Evolutionary conservation across 2,888 invertebrate genomes (phyloP).

Genomic region (Lepetodrilus schrolli): DNA sequence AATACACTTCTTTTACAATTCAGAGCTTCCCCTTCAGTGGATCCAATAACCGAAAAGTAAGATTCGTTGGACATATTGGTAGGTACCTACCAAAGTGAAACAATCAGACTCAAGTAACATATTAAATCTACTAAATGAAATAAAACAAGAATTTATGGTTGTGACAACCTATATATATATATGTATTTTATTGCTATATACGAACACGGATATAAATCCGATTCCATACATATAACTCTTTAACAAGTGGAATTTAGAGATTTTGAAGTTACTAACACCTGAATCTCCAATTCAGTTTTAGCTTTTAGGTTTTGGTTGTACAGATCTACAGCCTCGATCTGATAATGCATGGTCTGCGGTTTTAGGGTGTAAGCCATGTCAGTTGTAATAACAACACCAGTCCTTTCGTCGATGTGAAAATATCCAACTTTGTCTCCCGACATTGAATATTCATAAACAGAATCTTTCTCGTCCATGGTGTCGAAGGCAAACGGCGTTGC

Average conservation of each 20-base stretch:
- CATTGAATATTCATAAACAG: slow-evolving; percentile 42
- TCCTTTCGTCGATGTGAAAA: slow-evolving; percentile 40
- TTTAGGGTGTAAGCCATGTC: slow-evolving; percentile 18
- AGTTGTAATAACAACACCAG: slow-evolving; percentile 42
- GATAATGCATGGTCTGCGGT: slow-evolving; percentile 28
- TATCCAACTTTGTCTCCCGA: slow-evolving; percentile 34
- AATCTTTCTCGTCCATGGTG: slow-evolving; percentile 39
- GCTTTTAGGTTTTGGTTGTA: slow-evolving; percentile 32
- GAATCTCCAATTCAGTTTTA: slow-evolving; percentile 26
- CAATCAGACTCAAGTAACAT: too few relatives aligned
- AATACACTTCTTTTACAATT: too few relatives aligned
- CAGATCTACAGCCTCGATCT: slow-evolving; percentile 32
- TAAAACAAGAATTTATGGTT: too few relatives aligned
- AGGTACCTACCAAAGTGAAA: too few relatives aligned
- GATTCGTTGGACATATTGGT: too few relatives aligned
- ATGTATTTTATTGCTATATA: too few relatives aligned
- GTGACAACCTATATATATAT: too few relatives aligned
- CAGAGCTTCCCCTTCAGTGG: too few relatives aligned
- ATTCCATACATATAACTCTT: too few relatives aligned
- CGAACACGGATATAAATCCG: too few relatives aligned
- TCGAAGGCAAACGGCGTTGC: slow-evolving; percentile 52
- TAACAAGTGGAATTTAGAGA: background rate
- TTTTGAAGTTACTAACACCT: slow-evolving; percentile 24
- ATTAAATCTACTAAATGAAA: too few relatives aligned
- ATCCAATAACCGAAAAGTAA: too few relatives aligned